phyloP scores from a whole-genome alignment of 1,140 invertebrate species.

The Macrobrachium rosenbergii region DNA sequence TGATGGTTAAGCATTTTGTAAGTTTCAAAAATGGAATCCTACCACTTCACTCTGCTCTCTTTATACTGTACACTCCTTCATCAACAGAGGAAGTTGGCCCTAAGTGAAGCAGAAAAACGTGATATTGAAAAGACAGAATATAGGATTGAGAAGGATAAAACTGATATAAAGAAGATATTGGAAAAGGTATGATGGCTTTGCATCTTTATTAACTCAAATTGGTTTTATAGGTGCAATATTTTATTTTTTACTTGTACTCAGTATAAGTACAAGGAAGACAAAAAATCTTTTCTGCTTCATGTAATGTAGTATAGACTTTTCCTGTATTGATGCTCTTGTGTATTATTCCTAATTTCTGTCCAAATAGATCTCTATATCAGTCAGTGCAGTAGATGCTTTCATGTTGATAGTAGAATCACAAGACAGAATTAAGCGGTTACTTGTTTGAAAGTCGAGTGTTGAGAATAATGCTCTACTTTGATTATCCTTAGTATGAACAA shows the following conservation, averaged over 20 bases:
- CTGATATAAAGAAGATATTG: conserved; percentile 63
- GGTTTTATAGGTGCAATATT: not conserved
- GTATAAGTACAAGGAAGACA: not conserved
- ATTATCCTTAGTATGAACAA: conserved; percentile 40
- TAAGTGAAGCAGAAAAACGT: conserved; percentile 64
- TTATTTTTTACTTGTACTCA: not conserved
- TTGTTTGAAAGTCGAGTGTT: not conserved
- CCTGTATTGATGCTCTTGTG: not conserved
- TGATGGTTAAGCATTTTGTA: no score
- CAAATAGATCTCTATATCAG: no score
- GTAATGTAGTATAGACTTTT: conserved; percentile 21
- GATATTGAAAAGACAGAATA: conserved; percentile 62
- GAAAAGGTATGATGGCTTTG: conserved; percentile 57
- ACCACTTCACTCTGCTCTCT: not conserved
- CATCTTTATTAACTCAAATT: not conserved
- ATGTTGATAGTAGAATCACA: no score
- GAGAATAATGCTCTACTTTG: not conserved
- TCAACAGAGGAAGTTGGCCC: conserved; percentile 62
- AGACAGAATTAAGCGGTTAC: no score
- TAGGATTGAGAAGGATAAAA: conserved; percentile 61
- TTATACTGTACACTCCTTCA: conserved; percentile 18
- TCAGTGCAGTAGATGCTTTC: no score
- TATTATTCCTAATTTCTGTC: no score
- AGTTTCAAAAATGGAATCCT: not conserved
- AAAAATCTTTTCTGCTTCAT: not conserved